Evolutionary conservation across 2,113 vertebrate genomes (phyloP), one percentile per base, ranked within the genome.

Genomic region (Perca flavescens): DNA sequence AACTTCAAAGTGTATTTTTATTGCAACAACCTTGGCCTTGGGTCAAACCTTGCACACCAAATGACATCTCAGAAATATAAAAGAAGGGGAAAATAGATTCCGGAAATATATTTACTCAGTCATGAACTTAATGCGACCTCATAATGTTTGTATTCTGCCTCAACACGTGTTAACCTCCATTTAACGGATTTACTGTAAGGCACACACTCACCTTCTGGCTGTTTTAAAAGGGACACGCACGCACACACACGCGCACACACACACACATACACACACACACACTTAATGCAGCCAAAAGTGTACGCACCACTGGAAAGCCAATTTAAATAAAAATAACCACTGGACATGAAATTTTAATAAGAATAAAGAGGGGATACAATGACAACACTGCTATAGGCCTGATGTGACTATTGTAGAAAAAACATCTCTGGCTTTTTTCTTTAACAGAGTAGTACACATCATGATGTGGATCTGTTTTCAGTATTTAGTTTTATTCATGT

Each of bases 71-170:
- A 68, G 56, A 54, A 82, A 56, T 31, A 2, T 22, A 14, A 61
- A 21, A 73, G 4, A 57, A 15, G 2, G 21, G 19, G 9, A 64
- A 46, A 71, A 68, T 7, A 53, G 58, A 43, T 50, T 11, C 40
- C 75, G 53, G 46, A 62, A 80, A 86, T 77, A 84, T 67, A 74
- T 82, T 82, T 70, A 78, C 70, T 75, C 43, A 36, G 49, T 86
- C 62, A 60, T 87, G 80, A 90, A 90, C 64, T 83, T 77, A 84
- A 86, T 65, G 71, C 74, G 86, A 88, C 85, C 88, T 89, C 85
- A 92, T 91, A 86, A 70, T 86, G 85, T 79, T 83, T 87, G 83
- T 58, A 40, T 88, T 81, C 54, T 61, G 86, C 77, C 53, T 83
- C 82, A 76, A 64, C 80, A 85, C n/a, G 54, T 83, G 82, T 82